phyloP scores from a whole-genome alignment of 2,888 invertebrate species.

The Zygaena filipendulae region DNA sequence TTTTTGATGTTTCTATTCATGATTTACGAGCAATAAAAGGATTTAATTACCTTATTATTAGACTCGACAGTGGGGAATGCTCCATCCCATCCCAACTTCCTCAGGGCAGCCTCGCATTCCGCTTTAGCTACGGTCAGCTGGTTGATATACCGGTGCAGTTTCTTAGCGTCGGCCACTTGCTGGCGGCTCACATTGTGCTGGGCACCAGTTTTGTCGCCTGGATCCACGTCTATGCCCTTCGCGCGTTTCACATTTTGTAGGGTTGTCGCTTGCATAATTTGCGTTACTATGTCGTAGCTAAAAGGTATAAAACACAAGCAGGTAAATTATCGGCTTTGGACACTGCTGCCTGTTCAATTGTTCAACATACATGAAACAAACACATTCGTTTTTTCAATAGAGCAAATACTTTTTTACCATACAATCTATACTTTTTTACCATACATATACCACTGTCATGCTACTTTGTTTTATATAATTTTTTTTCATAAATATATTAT shows the following conservation, averaged over 20 bases:
- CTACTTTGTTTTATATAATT: too few relatives aligned
- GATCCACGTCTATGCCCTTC: conserved; percentile 79
- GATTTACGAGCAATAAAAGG: too few relatives aligned
- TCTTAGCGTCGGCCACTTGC: conserved; percentile 82
- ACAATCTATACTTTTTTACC: too few relatives aligned
- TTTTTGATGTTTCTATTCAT: too few relatives aligned
- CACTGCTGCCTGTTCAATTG: too few relatives aligned
- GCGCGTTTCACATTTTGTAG: conserved; percentile 89
- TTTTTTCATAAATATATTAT: too few relatives aligned
- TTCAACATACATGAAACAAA: too few relatives aligned
- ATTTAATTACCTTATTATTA: conserved; percentile 46
- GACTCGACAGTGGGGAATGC: conserved; percentile 70
- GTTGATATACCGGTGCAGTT: conserved; percentile 85
- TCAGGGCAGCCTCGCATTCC: conserved; percentile 82
- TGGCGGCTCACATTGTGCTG: conserved; percentile 75
- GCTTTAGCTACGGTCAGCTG: conserved; percentile 84
- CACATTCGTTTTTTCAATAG: too few relatives aligned
- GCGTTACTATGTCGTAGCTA: conserved; percentile 88
- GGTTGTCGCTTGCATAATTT: conserved; percentile 94
- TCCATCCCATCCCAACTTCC: conserved; percentile 81
- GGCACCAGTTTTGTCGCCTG: conserved; percentile 57
- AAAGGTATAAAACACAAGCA: too few relatives aligned
- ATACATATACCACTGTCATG: too few relatives aligned
- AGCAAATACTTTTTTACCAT: too few relatives aligned
- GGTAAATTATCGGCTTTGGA: too few relatives aligned